Evolutionary conservation across 1,140 invertebrate genomes (phyloP), one percentile per base, ranked within the genome.

Genomic region (Drosophila tsacasi): DNA sequence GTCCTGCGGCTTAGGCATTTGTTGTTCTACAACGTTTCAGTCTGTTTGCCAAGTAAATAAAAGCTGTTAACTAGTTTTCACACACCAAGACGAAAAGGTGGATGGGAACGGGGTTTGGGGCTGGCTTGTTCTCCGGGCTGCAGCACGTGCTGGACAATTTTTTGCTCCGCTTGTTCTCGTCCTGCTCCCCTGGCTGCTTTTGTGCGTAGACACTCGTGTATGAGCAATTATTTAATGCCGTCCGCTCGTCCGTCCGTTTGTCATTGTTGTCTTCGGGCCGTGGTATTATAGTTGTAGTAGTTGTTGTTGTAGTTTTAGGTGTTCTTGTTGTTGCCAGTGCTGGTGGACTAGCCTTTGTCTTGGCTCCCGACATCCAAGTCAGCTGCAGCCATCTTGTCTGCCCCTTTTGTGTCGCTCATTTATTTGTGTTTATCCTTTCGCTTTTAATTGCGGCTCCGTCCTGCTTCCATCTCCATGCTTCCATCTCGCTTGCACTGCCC

Each of bases 351-450:
- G 42, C 65, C 69, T 50, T 73, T 77, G 61, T 77, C 74, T 77
- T 59, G 30, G 57, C 35, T 30, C 60, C 37, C 63, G 50, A 10
- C 60, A 58, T 72, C 81, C 63, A 62, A 69, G 75, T 67, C 73
- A 81, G 64, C 27, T 79, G 63, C 71, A 65, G 81, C 32, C 55
- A 55, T 66, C 66, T 64, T 52, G 68, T 55, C 78, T 66, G 82
- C 78, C 82, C 76, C 80, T 85, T 85, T 81, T 78, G 74, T 85
- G 82, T 85, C 69, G 60, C 64, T 81, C 79, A 85, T 79, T 80
- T 75, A 76, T 76, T 85, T 81, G 82, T 85, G 73, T 85, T 85
- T 85, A 85, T 85, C 82, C 83, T 85, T 81, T 81, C 82, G 74
- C 82, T 85, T 85, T 85, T 85, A 85, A 85, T 85, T 85, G 82